These are phyloP conservation scores for Spizaetus ornatus DNA, from an alignment of 2,113 vertebrate species.

Conservation along the genomic window DNA sequence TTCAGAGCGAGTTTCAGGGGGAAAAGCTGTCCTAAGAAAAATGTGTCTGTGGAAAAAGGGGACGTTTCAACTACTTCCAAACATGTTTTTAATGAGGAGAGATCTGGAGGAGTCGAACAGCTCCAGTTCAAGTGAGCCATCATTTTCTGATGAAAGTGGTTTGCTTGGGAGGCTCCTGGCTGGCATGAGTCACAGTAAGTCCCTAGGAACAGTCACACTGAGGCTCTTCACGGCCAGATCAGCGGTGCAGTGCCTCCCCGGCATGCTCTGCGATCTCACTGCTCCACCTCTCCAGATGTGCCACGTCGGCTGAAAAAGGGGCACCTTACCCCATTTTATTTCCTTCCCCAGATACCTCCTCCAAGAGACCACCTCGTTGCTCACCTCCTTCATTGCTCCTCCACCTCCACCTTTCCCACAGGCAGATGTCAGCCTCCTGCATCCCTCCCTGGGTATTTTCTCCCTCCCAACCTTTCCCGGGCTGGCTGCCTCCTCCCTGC, in stretches of 20 bases:
- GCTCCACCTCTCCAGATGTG: not conserved
- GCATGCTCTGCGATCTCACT: not conserved
- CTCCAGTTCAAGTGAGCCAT: not conserved
- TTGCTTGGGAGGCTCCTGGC: not conserved
- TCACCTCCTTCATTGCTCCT: not conserved
- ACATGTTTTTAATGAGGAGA: not conserved
- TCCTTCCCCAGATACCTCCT: not conserved
- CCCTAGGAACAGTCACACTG: not conserved
- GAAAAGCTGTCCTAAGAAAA: not conserved
- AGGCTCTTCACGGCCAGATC: not conserved
- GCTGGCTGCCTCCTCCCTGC: not conserved
- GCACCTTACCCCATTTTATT: not conserved
- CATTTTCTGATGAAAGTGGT: not conserved
- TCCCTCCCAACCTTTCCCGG: not conserved
- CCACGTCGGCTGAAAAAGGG: fast-evolving
- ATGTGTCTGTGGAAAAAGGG: not conserved
- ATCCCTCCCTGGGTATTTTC: not conserved
- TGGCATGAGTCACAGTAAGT: not conserved
- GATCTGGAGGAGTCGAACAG: not conserved
- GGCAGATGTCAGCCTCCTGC: not conserved
- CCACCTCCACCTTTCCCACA: not conserved
- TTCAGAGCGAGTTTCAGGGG: not conserved
- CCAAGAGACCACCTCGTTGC: not conserved
- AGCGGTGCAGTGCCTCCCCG: fast-evolving
- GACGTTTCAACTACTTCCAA: not conserved